These are phyloP conservation scores for Margaritifera margaritifera DNA, from an alignment of 2,888 invertebrate species.

Conservation along the genomic window DNA sequence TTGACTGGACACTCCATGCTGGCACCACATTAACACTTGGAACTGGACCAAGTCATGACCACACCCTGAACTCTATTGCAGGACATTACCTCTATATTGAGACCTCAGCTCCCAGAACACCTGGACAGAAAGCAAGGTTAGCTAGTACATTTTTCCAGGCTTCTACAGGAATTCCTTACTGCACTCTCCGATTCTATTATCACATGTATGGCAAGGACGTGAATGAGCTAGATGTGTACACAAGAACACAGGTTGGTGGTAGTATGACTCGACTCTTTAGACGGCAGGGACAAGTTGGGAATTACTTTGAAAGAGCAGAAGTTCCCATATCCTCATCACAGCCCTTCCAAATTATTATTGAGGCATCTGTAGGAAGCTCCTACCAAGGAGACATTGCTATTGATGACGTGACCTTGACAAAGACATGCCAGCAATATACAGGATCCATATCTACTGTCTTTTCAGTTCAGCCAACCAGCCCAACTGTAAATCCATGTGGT, in stretches of 20 bases:
- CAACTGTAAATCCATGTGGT: conserved; percentile 54
- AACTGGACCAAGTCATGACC: conserved; percentile 68
- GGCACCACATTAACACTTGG: conserved; percentile 54
- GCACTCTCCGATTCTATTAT: conserved; percentile 62
- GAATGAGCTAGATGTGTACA: conserved; percentile 58
- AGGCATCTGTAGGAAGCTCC: conserved; percentile 56
- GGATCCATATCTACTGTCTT: conserved; percentile 45
- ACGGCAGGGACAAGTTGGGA: conserved; percentile 43
- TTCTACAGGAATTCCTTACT: conserved; percentile 33
- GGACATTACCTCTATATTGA: conserved; percentile 66
- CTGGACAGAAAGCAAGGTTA: conserved; percentile 67
- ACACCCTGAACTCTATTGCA: conserved; percentile 55
- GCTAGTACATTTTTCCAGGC: conserved; percentile 47
- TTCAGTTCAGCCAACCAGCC: conserved; percentile 29
- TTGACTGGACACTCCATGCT: conserved; percentile 64
- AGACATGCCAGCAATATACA: conserved; percentile 47
- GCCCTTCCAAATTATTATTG: conserved; percentile 63
- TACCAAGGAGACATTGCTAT: conserved; percentile 63
- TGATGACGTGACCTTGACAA: conserved; percentile 66
- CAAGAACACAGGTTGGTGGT: conserved; percentile 54
- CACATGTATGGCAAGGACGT: conserved; percentile 66
- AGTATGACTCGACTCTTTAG: conserved; percentile 38
- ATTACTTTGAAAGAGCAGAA: conserved; percentile 56
- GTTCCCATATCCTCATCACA: conserved; percentile 41
- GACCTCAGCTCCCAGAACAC: conserved; percentile 48